phyloP scores from a whole-genome alignment of 2,888 invertebrate species.

The Sipha maydis region DNA sequence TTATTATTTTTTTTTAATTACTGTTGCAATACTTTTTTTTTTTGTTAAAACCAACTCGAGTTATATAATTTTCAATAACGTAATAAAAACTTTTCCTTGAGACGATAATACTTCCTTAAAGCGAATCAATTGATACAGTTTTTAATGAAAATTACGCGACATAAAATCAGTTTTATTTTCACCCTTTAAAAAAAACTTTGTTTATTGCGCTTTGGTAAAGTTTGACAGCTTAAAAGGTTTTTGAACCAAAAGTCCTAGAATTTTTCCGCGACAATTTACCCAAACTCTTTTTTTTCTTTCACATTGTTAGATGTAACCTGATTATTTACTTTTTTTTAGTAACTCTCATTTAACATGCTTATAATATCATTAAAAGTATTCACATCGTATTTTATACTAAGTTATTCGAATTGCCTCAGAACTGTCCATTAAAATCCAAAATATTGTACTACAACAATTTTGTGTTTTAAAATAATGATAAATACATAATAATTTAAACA shows the following conservation, averaged over 20 bases:
- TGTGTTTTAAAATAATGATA: not conserved
- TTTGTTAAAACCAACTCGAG: not conserved
- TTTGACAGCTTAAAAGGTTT: constrained; percentile 58
- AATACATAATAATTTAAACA: no score
- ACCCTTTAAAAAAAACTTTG: constrained; percentile 14
- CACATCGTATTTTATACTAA: not conserved
- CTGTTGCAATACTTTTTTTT: not conserved
- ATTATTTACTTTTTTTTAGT: constrained; percentile 31
- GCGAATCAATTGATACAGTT: constrained; percentile 12
- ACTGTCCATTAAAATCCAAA: not conserved
- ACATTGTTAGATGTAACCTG: constrained; percentile 11
- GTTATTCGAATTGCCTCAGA: not conserved
- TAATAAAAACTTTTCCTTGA: not conserved
- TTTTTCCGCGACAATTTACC: constrained; percentile 19
- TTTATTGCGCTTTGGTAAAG: constrained; percentile 36
- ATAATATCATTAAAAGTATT: not conserved
- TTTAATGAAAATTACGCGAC: constrained; percentile 26
- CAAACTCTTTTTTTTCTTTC: not conserved
- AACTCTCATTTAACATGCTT: not conserved
- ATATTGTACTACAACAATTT: not conserved
- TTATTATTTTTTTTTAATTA: no score
- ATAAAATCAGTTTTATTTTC: constrained; percentile 22
- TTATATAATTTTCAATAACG: not conserved
- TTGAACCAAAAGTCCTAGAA: constrained; percentile 24
- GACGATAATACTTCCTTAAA: not conserved